Conservation (phyloP, 2,113 vertebrate genomes). For the Psilopsiagon aymara region DNA sequence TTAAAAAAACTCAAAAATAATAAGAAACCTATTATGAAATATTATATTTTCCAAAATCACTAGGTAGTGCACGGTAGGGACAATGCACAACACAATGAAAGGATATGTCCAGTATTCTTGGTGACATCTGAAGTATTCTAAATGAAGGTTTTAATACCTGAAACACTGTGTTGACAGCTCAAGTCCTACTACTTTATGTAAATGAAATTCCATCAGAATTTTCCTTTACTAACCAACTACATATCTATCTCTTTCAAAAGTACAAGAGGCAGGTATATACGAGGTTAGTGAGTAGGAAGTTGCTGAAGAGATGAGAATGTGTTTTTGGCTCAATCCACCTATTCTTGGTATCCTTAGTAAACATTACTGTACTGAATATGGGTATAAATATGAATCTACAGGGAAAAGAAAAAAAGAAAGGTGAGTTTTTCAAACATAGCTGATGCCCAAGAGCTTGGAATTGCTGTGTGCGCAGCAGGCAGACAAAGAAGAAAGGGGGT, state of each 20-base stretch:
- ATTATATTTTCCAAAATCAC: not conserved
- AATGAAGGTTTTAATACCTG: not conserved
- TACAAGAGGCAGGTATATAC: not conserved
- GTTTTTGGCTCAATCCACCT: not conserved
- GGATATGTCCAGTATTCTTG: not conserved
- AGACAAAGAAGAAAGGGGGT: not conserved
- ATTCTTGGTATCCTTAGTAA: not conserved
- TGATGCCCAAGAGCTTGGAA: not conserved
- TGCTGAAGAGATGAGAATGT: not conserved
- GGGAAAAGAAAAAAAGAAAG: not conserved
- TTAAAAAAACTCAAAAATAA: not conserved
- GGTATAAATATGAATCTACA: not conserved
- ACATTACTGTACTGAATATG: not conserved
- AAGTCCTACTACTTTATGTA: not conserved
- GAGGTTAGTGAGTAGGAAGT: not conserved
- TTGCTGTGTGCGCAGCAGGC: not conserved
- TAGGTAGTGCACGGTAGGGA: not conserved
- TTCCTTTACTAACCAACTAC: not conserved
- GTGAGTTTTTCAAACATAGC: not conserved
- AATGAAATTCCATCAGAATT: not conserved
- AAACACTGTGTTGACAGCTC: not conserved
- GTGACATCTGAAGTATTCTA: not conserved
- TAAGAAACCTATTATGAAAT: not conserved
- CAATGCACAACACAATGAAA: not conserved
- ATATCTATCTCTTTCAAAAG: not conserved